phyloP scores from a whole-genome alignment of 2,113 vertebrate species.

The Paradisaea rubra region DNA sequence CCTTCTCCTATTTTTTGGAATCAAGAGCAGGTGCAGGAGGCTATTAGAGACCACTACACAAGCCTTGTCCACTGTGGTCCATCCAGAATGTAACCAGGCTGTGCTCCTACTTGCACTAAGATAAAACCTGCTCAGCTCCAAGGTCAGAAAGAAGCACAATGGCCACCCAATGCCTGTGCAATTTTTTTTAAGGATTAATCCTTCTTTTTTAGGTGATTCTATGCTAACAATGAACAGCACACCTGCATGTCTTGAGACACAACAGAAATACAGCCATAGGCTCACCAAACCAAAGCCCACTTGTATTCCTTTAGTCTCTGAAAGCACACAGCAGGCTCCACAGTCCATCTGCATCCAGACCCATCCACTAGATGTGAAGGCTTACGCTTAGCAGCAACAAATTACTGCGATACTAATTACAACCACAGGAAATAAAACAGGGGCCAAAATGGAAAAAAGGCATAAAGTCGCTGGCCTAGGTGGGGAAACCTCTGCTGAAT shows the following conservation, averaged over 20 bases:
- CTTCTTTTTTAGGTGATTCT: background rate
- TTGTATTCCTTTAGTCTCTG: background rate
- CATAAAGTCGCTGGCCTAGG: fast-evolving
- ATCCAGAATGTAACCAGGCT: background rate
- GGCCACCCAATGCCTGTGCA: fast-evolving
- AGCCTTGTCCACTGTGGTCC: background rate
- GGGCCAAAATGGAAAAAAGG: background rate
- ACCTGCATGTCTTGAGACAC: background rate
- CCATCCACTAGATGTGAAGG: background rate
- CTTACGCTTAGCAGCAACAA: background rate
- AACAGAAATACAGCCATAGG: fast-evolving
- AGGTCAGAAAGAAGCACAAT: background rate
- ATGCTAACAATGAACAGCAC: fast-evolving
- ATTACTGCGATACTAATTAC: background rate
- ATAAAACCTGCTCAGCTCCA: background rate
- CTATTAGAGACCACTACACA: background rate
- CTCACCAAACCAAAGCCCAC: background rate
- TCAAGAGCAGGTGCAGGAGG: background rate
- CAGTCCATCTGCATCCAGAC: background rate
- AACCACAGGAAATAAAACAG: background rate
- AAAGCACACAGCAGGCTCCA: background rate
- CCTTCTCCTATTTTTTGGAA: background rate
- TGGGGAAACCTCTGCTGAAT: background rate
- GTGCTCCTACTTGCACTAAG: background rate
- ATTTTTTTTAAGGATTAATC: background rate